Evolutionary conservation across 2,113 vertebrate species (phyloP), one percentile per base, ranked within the genome.

Genomic region (Silurus meridionalis): DNA sequence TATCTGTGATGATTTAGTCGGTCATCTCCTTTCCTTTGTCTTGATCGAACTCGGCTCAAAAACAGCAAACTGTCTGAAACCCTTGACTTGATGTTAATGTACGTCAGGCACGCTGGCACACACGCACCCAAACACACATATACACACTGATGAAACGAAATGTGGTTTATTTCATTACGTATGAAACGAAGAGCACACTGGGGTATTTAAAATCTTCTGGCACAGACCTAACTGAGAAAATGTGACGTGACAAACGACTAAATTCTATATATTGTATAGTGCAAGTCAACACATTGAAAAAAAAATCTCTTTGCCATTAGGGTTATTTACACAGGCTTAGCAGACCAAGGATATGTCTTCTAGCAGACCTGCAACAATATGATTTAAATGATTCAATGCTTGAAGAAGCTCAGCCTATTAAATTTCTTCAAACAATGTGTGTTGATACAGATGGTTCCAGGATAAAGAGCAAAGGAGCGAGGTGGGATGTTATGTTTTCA

Each of bases 371-470:
- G 52, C n/a, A 52, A 52, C 60, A 61, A 81, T 80, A 80, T 50
- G 79, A 63, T 63, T 63, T 48, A 81, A 63, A 81, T 63, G 80
- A 82, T 82, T 82, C 52, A 64, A 82, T 64, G 60, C 80, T 50
- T 82, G 60, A 82, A 82, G 80, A 52, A 64, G 46, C 74, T 69
- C 21, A 48, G 63, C 77, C 52, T 69, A 2, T 46, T 17, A 17
- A 53, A 86, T 71, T 80, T 71, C 77, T 58, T 25, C 67, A 50
- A 80, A 69, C 84, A 50, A 19, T 50, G n/a, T 15, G 19, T 80
- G 84, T 86, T 86, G 84, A 80, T 86, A 60, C 84, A 86, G 84
- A 86, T 80, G 84, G 77, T 60, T 80, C 50, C 6, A 69, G 84
- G 75, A 69, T 19, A 48, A 85, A 78, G 21, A 80, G 61, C 61